A percentile compares a stretch with the other conserved stretches of the same genome.
These are phyloP conservation scores for Climacteris rufus DNA, from an alignment of 2,113 vertebrate species.

Conservation along the genomic window DNA sequence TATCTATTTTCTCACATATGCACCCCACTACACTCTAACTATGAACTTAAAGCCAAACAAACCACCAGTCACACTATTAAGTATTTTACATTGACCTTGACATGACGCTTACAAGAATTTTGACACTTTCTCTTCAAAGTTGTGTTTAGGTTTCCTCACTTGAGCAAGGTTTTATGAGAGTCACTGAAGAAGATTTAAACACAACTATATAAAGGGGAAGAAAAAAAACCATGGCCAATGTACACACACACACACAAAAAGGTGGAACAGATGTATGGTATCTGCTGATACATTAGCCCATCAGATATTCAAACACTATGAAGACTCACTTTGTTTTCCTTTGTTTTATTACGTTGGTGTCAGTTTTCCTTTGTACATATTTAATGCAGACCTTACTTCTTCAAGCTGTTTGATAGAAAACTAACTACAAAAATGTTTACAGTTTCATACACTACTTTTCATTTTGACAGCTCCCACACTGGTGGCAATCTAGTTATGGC, in stretches of 20 bases:
- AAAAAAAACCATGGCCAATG: background rate
- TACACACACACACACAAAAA: background rate
- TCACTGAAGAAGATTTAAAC: background rate
- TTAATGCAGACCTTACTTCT: background rate
- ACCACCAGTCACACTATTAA: background rate
- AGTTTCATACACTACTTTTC: background rate
- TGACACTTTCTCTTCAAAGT: background rate
- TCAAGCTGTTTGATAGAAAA: background rate
- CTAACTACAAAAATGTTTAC: background rate
- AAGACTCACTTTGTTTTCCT: background rate
- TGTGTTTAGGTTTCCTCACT: background rate
- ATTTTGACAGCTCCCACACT: background rate
- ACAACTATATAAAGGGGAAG: background rate
- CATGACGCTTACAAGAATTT: background rate
- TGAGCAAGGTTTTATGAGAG: background rate
- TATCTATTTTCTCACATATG: background rate
- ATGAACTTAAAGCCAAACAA: background rate
- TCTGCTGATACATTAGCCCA: background rate
- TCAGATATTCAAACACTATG: background rate
- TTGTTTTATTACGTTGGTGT: background rate
- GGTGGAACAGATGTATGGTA: background rate
- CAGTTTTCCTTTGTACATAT: background rate
- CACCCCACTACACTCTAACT: background rate
- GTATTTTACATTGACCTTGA: background rate
- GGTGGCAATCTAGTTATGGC: background rate